These are phyloP conservation scores for Glossosoma conforme DNA, from an alignment of 1,140 invertebrate genomes.

Conservation along the genomic window DNA sequence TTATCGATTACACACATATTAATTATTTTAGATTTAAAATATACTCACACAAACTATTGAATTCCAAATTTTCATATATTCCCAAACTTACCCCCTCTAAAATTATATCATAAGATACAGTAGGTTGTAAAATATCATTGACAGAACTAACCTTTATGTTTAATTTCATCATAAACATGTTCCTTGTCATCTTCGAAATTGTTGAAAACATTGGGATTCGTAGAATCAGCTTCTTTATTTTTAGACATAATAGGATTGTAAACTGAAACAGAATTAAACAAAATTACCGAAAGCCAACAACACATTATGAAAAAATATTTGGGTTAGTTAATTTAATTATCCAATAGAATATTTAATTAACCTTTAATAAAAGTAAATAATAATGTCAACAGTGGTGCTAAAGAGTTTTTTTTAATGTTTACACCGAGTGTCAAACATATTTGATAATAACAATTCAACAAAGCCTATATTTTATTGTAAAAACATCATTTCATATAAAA, in stretches of 20 bases:
- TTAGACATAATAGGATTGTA: slow-evolving; percentile 63
- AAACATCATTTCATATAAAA: no score
- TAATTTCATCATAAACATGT: slow-evolving; percentile 89
- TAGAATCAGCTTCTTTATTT: slow-evolving; percentile 76
- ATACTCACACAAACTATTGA: no score
- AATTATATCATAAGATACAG: no score
- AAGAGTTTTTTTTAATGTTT: no score
- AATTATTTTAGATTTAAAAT: no score
- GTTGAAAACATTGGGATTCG: slow-evolving; percentile 83
- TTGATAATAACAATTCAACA: no score
- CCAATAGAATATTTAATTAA: not conserved
- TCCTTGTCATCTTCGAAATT: slow-evolving; percentile 72
- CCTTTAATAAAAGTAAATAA: slow-evolving; percentile 19
- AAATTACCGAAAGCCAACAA: not conserved
- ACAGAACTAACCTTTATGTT: slow-evolving; percentile 74
- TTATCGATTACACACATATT: not conserved
- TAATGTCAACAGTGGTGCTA: no score
- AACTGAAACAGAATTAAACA: slow-evolving; percentile 40
- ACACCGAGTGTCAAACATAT: no score
- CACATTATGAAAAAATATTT: not conserved
- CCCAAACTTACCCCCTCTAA: no score
- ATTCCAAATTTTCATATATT: no score
- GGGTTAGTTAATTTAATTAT: not conserved
- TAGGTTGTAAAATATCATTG: no score
- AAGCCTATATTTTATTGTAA: no score